Evolutionary conservation across 2,797 vertebrate species (phyloP), one percentile per base, ranked within the genome.

Genomic region (Synaphobranchus kaupii): DNA sequence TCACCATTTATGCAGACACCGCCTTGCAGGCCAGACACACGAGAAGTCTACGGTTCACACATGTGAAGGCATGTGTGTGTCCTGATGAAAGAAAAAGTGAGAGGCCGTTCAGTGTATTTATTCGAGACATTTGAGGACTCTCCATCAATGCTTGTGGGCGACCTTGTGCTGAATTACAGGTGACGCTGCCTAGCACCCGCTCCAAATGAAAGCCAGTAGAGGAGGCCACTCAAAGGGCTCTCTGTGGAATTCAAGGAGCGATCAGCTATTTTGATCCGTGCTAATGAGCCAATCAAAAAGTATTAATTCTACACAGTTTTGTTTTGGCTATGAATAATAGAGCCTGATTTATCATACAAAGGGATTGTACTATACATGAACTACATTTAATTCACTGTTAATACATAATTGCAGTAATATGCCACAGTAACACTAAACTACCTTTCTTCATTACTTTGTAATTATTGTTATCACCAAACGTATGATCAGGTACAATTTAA

Each of bases 391-490:
- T 66, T 66, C 63, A n/a, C 12, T 84, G 4, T 84, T 81, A 50
- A 81, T 25, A n/a, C 47, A 81, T 34, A 83, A 39, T 44, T 84
- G 5, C 31, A 13, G 25, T 84, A 60, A 84, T 60, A 22, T 84
- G n/a, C 22, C 25, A n/a, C 39, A 25, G 1, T 66, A 22, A 25
- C 56, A 56, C n/a, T 85, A 48, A 85, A 66, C 0, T 48, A 25
- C 22, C 25, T 44, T 60, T n/a, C 34, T 39, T 63, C 31, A 25
- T 84, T 20, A 22, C 31, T 22, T 63, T 60, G 13, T 22, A 60
- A 60, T 85, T 85, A 85, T 66, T 66, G 58, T 85, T 66, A 68
- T 85, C 63, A 47, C 25, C 34, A 84, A 28, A 81, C 22, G 76
- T 80, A 47, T 80, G 78, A 81, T 81, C 78, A 81, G 47, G 22